Evolutionary conservation across 2,888 invertebrate species (phyloP).

Genomic region (Dolichopus griseipennis): DNA sequence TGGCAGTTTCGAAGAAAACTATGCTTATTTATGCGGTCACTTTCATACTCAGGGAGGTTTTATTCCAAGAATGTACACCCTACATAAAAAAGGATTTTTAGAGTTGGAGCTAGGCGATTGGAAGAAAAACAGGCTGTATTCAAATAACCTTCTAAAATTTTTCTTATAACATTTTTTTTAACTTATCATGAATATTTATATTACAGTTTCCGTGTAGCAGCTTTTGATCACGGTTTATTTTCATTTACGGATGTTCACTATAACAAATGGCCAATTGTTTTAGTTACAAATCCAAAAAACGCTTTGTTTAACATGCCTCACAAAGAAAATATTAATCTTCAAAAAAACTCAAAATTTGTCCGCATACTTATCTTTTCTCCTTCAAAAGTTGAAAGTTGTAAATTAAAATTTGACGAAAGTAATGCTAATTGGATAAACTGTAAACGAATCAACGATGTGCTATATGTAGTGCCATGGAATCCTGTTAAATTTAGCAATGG

Average conservation of each 20-base stretch:
- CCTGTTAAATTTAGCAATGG: conserved; percentile 50
- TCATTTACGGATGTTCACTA: conserved; percentile 73
- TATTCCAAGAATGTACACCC: conserved; percentile 75
- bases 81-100: conserved; percentile 70
- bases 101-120: conserved; percentile 88
- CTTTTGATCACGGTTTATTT: conserved; percentile 82
- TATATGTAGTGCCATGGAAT: conserved; percentile 67
- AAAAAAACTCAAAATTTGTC: conserved; percentile 62
- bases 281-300: conserved; percentile 88
- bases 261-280: conserved; percentile 68
- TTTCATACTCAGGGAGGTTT: conserved; percentile 74
- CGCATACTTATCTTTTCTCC: conserved; percentile 72
- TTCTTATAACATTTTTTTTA: not conserved
- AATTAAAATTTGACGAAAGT: conserved; percentile 55
- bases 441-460: conserved; percentile 52
- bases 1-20: conserved; percentile 51
- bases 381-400: conserved; percentile 53
- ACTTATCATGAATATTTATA: too few species aligned
- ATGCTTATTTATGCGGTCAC: conserved; percentile 83
- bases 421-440: conserved; percentile 54
- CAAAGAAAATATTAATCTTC: conserved; percentile 54
- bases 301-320: conserved; percentile 62
- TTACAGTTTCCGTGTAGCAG: conserved; percentile 63
- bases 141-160: conserved; percentile 22
- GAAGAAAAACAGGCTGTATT: conserved; percentile 78